These are phyloP conservation scores for Catocala sponsa DNA, from an alignment of 2,888 invertebrate species.

Conservation along the genomic window DNA sequence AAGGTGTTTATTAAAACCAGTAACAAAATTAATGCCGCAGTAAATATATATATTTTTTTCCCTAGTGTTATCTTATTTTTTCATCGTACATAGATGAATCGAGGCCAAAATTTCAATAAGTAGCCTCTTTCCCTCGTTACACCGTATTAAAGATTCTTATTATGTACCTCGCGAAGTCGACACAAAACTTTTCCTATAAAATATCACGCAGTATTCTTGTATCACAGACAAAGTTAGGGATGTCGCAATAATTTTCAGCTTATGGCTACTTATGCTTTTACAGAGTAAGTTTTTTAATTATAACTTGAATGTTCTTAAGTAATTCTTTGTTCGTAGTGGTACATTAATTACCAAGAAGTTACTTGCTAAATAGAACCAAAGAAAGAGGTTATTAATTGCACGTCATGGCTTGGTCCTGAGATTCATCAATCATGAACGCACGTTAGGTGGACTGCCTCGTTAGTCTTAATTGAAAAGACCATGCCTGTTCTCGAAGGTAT, in stretches of 20 bases:
- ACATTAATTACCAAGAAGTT: slow-evolving; percentile 9
- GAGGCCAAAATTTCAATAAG: slow-evolving; percentile 2
- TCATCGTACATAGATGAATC: not conserved
- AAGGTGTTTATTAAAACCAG: too few species aligned
- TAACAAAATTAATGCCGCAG: too few species aligned
- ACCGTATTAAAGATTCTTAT: not conserved
- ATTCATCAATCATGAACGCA: not conserved
- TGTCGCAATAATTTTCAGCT: slow-evolving; percentile 47
- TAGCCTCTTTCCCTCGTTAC: not conserved
- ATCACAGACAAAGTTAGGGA: slow-evolving; percentile 19
- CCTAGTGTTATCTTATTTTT: too few species aligned
- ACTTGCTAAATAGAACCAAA: slow-evolving; percentile 1
- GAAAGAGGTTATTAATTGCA: not conserved
- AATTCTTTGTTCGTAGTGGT: slow-evolving; percentile 15
- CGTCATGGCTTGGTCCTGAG: not conserved
- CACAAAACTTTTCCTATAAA: slow-evolving; percentile 2
- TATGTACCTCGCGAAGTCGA: not conserved
- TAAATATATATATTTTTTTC: too few species aligned
- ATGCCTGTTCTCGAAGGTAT: too few species aligned
- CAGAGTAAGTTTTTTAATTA: slow-evolving; percentile 57
- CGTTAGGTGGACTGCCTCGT: not conserved
- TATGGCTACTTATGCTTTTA: slow-evolving; percentile 44
- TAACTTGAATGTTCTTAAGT: slow-evolving; percentile 34
- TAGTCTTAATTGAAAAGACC: not conserved
- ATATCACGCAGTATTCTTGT: slow-evolving; percentile 6